Percentiles rank a stretch among this genome's conserved stretches.
phyloP scores from a whole-genome alignment of 2,113 vertebrate species.

The Henicopernis longicauda region DNA sequence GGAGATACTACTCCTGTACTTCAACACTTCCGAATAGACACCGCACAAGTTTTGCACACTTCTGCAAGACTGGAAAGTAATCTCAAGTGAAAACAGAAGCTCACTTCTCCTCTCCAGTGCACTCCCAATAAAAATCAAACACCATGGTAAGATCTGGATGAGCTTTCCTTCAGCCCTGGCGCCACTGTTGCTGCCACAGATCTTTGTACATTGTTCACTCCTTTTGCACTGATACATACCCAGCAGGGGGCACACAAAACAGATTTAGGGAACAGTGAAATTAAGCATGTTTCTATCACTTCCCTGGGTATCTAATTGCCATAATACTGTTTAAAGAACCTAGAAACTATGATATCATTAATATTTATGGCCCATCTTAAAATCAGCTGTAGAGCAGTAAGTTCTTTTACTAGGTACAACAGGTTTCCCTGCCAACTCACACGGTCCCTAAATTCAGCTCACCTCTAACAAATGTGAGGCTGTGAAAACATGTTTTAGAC shows the following conservation, averaged over 20 bases:
- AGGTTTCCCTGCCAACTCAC: not conserved
- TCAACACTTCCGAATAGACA: not conserved
- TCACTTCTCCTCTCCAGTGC: not conserved
- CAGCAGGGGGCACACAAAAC: not conserved
- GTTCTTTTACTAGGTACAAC: not conserved
- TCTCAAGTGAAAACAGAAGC: not conserved
- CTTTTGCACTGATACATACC: not conserved
- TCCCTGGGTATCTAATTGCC: not conserved
- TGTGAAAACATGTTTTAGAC: not conserved
- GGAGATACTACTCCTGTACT: not conserved
- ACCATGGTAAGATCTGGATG: not conserved
- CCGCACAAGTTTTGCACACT: not conserved
- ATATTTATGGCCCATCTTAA: not conserved
- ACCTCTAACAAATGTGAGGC: not conserved
- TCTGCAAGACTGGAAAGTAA: not conserved
- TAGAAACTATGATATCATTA: not conserved
- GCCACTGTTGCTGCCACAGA: not conserved
- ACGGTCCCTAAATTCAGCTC: not conserved
- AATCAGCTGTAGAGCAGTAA: not conserved
- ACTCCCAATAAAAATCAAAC: not conserved
- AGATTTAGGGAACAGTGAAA: not conserved
- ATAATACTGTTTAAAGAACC: not conserved
- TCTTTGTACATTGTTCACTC: rapidly evolving
- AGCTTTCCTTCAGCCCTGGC: not conserved
- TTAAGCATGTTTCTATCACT: not conserved